These are phyloP conservation scores for Gambusia affinis DNA, from an alignment of 2,113 vertebrate genomes.

Conservation along the genomic window DNA sequence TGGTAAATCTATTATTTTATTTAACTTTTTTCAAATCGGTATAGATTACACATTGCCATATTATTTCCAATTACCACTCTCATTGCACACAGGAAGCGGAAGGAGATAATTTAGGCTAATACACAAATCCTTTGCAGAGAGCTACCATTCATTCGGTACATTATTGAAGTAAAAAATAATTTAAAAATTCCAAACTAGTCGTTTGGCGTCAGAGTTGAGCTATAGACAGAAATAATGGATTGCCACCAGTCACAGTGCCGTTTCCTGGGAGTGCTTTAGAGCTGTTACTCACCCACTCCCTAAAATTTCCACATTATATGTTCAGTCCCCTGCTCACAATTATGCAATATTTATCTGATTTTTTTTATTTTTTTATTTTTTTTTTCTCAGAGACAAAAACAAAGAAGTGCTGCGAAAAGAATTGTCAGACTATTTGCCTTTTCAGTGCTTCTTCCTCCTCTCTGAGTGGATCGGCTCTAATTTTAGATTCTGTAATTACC, in stretches of 20 bases:
- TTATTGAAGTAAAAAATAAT: conserved; percentile 25
- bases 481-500: conserved; percentile 35
- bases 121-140: conserved; percentile 43
- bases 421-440: conserved; percentile 1
- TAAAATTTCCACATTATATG: background rate
- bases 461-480: conserved; percentile 3
- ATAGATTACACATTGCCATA: conserved; percentile 50
- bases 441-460: background rate
- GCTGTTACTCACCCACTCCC: conserved; percentile 21
- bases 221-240: conserved; percentile 30
- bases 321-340: conserved; percentile 9
- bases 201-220: conserved; percentile 26
- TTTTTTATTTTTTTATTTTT: background rate
- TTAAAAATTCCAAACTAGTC: conserved; percentile 20
- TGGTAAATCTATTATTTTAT: conserved; percentile 22
- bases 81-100: background rate
- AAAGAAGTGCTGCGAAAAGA: conserved; percentile 22
- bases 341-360: conserved; percentile 24
- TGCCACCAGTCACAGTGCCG: background rate
- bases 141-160: conserved; percentile 16
- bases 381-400: conserved; percentile 11
- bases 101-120: conserved; percentile 32
- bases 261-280: conserved; percentile 24
- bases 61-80: conserved; percentile 41
- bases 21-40: conserved; percentile 5